Conservation (phyloP, 53 echinoderm and acorn worm genomes). For the Mesocentrotus franciscanus region DNA sequence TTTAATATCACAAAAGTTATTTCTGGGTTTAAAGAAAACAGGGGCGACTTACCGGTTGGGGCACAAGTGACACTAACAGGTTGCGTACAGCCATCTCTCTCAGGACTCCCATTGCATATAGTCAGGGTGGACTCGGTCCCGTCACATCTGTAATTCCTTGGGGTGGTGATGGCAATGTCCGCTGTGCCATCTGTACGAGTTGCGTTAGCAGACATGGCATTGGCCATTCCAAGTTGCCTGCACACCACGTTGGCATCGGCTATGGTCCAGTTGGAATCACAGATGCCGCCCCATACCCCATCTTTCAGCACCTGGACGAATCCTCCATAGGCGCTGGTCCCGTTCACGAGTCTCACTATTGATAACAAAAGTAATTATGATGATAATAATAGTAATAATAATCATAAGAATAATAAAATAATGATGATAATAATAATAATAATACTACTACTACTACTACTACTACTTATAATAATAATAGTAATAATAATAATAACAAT, state of each 20-base stretch:
- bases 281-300: constrained; percentile 47
- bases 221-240: constrained; percentile 40
- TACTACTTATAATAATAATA: no score
- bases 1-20: no score
- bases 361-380: background rate
- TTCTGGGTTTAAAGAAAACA: no score
- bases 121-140: constrained; percentile 13
- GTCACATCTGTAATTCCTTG: background rate
- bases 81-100: background rate
- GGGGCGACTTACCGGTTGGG: constrained; percentile 17
- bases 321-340: constrained; percentile 51
- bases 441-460: no score
- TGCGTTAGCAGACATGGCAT: constrained; percentile 41
- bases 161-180: background rate
- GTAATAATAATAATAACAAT: no score
- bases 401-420: no score
- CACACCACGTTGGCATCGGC: constrained; percentile 51
- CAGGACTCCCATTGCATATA: constrained; percentile 5
- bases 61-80: constrained; percentile 44
- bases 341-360: constrained; percentile 50
- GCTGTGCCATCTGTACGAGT: background rate
- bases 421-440: no score
- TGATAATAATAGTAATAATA: no score
- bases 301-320: constrained; percentile 42
- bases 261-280: constrained; percentile 46